Evolutionary conservation across 2,888 invertebrate species (phyloP).

Genomic region (Agrotis puta): DNA sequence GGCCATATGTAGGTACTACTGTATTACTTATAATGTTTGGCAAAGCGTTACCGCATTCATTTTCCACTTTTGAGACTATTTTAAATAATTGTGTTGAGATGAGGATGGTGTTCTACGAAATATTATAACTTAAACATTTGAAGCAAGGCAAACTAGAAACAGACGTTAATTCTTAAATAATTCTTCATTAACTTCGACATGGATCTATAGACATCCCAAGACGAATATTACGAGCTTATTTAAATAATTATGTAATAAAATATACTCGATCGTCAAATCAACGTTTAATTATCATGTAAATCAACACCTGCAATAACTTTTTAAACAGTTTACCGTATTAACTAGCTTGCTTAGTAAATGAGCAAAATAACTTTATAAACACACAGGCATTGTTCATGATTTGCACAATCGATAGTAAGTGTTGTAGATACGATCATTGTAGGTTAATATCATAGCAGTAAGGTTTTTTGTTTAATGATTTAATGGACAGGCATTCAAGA

Average conservation of each 20-base stretch:
- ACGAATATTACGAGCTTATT: not conserved
- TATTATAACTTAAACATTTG: no score
- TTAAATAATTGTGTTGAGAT: no score
- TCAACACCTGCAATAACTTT: slow-evolving; percentile 57
- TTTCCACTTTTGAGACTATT: no score
- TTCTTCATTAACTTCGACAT: not conserved
- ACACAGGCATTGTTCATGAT: slow-evolving; percentile 58
- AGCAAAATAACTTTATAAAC: slow-evolving; percentile 55
- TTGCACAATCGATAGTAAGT: slow-evolving; percentile 57
- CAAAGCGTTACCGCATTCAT: no score
- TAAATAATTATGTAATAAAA: not conserved
- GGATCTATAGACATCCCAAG: not conserved
- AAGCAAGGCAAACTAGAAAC: not conserved
- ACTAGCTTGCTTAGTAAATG: slow-evolving; percentile 39
- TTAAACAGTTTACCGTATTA: slow-evolving; percentile 49
- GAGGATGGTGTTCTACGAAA: no score
- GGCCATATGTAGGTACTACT: not conserved
- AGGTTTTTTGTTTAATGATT: slow-evolving; percentile 38
- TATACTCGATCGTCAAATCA: slow-evolving; percentile 3
- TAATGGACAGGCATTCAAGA: slow-evolving; percentile 21
- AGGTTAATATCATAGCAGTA: slow-evolving; percentile 61
- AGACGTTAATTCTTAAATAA: no score
- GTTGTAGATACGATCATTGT: slow-evolving; percentile 54
- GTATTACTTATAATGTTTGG: no score
- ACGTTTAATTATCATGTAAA: slow-evolving; percentile 28